These are phyloP conservation scores for Siniperca obscura DNA, from an alignment of 2,797 vertebrate species.

Conservation along the genomic window DNA sequence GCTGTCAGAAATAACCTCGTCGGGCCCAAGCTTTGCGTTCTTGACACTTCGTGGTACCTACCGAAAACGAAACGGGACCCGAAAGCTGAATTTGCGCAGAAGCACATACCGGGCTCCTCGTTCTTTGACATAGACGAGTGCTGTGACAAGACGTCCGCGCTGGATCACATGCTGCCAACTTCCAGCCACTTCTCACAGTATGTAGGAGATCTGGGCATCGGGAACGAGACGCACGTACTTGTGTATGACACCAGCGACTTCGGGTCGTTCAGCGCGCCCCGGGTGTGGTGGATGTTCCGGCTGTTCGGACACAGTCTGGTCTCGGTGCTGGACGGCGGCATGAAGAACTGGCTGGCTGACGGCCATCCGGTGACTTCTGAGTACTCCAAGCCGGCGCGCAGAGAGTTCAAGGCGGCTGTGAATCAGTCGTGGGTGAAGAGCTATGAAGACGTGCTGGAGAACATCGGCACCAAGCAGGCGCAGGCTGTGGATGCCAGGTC, in stretches of 20 bases:
- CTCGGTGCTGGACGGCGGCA: slow-evolving; percentile 93
- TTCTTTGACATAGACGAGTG: slow-evolving; percentile 95
- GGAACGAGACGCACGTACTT: slow-evolving; percentile 91
- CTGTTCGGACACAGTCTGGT: slow-evolving; percentile 91
- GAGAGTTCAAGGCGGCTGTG: slow-evolving; percentile 82
- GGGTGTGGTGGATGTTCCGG: slow-evolving; percentile 98
- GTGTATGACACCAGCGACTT: slow-evolving; percentile 93
- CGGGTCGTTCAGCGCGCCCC: slow-evolving; percentile 90
- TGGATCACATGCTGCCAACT: slow-evolving; percentile 92
- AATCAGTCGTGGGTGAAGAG: slow-evolving; percentile 87
- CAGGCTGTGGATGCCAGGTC: slow-evolving; percentile 92
- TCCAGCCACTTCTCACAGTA: slow-evolving; percentile 86
- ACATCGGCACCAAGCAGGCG: slow-evolving; percentile 83
- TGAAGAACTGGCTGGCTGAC: slow-evolving; percentile 90
- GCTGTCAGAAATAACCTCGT: slow-evolving; percentile 81
- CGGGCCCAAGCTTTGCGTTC: slow-evolving; percentile 86
- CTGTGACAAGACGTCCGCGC: slow-evolving; percentile 82
- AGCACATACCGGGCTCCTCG: slow-evolving; percentile 90
- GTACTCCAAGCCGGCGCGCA: slow-evolving; percentile 68
- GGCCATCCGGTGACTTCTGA: slow-evolving; percentile 86
- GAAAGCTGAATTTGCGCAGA: slow-evolving; percentile 87
- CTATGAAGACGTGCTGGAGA: slow-evolving; percentile 91
- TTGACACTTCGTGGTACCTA: slow-evolving; percentile 93
- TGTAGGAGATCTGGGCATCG: slow-evolving; percentile 89
- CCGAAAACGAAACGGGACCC: slow-evolving; percentile 86